Conservation (phyloP, 2,113 vertebrate genomes). For the Ictidomys tridecemlineatus region DNA sequence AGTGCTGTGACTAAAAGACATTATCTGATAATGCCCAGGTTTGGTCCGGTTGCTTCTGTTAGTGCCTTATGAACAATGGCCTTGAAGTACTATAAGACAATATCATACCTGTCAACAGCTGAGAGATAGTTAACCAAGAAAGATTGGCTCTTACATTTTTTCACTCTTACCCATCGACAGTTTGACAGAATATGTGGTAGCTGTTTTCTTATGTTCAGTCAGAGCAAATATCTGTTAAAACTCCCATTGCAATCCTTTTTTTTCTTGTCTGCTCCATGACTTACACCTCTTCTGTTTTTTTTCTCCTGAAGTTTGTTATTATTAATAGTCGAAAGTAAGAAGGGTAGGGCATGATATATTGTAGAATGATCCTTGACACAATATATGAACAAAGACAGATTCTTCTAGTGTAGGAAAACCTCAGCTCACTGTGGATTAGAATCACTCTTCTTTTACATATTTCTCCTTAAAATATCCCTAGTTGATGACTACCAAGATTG, state of each 20-base stretch:
- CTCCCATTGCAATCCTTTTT: background rate
- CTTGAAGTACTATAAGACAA: background rate
- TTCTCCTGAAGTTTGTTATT: conserved; percentile 30
- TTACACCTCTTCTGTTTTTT: background rate
- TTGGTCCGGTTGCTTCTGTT: background rate
- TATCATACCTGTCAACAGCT: background rate
- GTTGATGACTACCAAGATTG: background rate
- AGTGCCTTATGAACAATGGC: background rate
- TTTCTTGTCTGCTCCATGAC: background rate
- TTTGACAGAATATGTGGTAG: background rate
- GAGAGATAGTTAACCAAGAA: background rate
- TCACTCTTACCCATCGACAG: background rate
- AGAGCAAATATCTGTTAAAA: background rate
- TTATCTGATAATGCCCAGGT: background rate
- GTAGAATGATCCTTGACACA: background rate
- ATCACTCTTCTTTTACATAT: background rate
- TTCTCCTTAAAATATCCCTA: conserved; percentile 40
- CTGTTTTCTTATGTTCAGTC: background rate
- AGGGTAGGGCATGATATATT: background rate
- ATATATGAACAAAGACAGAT: background rate
- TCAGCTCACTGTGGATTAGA: background rate
- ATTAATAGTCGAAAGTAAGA: background rate
- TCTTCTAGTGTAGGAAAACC: background rate
- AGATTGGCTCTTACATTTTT: background rate
- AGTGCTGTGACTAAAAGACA: conserved; percentile 28